Base-by-base conservation (phyloP, 2,797 vertebrate species). In the Rhinogobio ventralis region DNA sequence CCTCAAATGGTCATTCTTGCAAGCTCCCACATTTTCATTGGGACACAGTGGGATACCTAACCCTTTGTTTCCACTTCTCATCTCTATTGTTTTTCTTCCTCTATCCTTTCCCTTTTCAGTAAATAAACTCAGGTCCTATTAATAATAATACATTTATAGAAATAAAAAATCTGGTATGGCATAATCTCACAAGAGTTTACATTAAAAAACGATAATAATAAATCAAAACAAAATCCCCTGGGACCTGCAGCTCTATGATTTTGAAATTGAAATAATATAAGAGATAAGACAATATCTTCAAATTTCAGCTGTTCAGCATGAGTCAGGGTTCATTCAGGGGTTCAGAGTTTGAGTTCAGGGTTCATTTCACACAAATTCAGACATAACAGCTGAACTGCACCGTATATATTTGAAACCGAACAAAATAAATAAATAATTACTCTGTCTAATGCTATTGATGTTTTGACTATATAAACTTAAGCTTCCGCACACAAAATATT, bases 361-460 rank as follows among this genome's bases (percentile, higher is more conserved):
- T 17, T 79, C 28, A 79, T 67, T 79, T 86, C 25, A 83, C 62
- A 36, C 17, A 28, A 45, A 79, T 77, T 77, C 36, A 60, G 53
- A 77, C 25, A 30, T 79, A 30, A 33, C 25, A 79, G 28, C 62
- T 33, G 28, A 79, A 36, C 62, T 67, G 60, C 42, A 66, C 15
- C 4, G 17, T 11, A 42, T 42, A 45, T 28, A 14, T 42, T 14
- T 49, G 30, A 66, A 49, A 66, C 19, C 10, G 20, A 19, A 73
- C 71, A 49, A 57, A 72, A 23, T 39, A n/a, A 55, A 33, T 5
- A 36, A 75, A 36, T 55, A 57, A 53, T 45, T 55, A 93, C 90
- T 91, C 79, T 89, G 91, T 93, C 91, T 91, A 88, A 90, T 90
- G 92, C 92, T 90, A 91, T 93, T 93, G 87, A 91, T 85, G 86